These are phyloP conservation scores for Odontocolon sp. DNA, from an alignment of 2,888 invertebrate genomes.

Conservation along the genomic window DNA sequence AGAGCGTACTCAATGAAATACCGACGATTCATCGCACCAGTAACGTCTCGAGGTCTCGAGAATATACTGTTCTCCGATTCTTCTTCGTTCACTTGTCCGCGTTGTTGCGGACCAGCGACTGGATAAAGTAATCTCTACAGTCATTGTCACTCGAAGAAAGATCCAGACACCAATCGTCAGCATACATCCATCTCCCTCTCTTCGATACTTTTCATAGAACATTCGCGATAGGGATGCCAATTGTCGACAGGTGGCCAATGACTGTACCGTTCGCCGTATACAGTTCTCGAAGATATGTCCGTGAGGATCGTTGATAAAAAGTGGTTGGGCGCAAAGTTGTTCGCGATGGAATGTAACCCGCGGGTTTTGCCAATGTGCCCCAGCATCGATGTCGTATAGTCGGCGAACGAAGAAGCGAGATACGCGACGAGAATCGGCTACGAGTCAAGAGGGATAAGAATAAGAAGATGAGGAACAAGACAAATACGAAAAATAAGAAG, in stretches of 20 bases:
- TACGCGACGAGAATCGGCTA: conserved; percentile 56
- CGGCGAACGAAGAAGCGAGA: conserved; percentile 39
- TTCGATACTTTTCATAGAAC: not conserved
- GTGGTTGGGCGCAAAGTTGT: conserved; percentile 50
- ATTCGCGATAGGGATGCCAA: too few species aligned
- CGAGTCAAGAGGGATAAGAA: conserved; percentile 34
- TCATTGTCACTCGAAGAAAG: too few species aligned
- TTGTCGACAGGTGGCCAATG: too few species aligned
- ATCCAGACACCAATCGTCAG: too few species aligned
- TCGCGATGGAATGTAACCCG: conserved; percentile 55
- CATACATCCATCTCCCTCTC: conserved; percentile 4
- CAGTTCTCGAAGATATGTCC: conserved; percentile 15
- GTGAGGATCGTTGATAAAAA: conserved; percentile 56
- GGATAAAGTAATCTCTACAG: too few species aligned
- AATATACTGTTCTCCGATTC: not conserved
- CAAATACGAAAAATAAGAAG: conserved; percentile 34
- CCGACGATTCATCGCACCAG: conserved; percentile 45
- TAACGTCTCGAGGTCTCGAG: conserved; percentile 6
- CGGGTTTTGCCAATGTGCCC: conserved; percentile 23
- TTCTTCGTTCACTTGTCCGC: conserved; percentile 30
- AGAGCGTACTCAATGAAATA: conserved; percentile 51
- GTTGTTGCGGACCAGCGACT: conserved; percentile 11
- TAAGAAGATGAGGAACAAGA: not conserved
- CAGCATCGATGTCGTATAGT: conserved; percentile 17
- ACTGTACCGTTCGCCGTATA: not conserved